Evolutionary conservation across 2,888 invertebrate species (phyloP).

Genomic region (Ichneumoninae sp.): DNA sequence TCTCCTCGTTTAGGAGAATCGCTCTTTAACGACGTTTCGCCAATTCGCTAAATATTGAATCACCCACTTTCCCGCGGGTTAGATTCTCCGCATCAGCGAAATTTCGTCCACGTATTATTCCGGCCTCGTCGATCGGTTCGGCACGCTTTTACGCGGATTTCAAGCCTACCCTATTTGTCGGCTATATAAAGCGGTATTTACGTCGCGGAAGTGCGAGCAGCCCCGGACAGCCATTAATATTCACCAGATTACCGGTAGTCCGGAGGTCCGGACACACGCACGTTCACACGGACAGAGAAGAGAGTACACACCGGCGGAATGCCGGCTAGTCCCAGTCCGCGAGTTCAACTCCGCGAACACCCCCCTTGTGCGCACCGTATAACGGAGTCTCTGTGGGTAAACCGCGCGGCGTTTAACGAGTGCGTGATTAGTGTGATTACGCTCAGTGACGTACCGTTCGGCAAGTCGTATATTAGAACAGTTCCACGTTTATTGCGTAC

Average conservation of each 20-base stretch:
- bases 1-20: constrained; percentile 2
- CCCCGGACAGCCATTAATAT: constrained; percentile 74
- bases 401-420: constrained; percentile 56
- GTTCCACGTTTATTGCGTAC: not conserved
- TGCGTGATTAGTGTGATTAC: constrained; percentile 52
- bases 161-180: constrained; percentile 38
- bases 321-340: not conserved
- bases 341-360: not conserved
- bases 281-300: not conserved
- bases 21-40: not conserved
- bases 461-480: constrained; percentile 13
- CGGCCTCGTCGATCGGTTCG: constrained; percentile 5
- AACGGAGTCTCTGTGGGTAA: constrained; percentile 38
- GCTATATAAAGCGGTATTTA: constrained; percentile 65
- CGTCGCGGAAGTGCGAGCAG: constrained; percentile 69
- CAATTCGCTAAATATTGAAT: constrained; percentile 5
- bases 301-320: not conserved
- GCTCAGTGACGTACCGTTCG: constrained; percentile 8
- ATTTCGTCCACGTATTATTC: constrained; percentile 11
- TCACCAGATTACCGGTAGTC: constrained; percentile 66
- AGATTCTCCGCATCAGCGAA: not conserved
- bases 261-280: not conserved
- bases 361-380: not conserved
- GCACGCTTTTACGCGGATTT: constrained; percentile 41
- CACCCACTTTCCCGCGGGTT: not conserved